Evolutionary conservation across 2,888 invertebrate species (phyloP).

Genomic region (Masnerella sp.): DNA sequence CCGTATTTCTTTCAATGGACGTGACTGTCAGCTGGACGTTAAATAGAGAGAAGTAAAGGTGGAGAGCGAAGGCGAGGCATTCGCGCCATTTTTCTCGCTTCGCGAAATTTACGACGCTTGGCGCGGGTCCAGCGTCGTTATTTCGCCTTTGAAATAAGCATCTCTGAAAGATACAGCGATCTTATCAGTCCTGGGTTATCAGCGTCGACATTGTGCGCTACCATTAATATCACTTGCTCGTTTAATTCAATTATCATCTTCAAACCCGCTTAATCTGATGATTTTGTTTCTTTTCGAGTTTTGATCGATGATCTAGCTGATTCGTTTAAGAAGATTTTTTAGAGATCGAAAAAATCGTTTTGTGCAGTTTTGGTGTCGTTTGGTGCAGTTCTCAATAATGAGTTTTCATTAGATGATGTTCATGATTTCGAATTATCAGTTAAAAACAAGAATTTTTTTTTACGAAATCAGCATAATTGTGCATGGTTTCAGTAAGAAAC

Average conservation of each 20-base stretch:
- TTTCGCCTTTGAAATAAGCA: constrained; percentile 69
- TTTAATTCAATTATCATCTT: constrained; percentile 53
- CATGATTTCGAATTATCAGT: too few relatives aligned
- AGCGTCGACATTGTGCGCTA: constrained; percentile 52
- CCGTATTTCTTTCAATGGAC: constrained; percentile 62
- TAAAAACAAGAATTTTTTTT: too few relatives aligned
- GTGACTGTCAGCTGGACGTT: constrained; percentile 66
- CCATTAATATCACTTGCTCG: constrained; percentile 39
- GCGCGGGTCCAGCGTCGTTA: constrained; percentile 76
- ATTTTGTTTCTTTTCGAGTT: too few relatives aligned
- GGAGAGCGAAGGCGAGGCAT: constrained; percentile 67
- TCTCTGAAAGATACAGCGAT: constrained; percentile 58
- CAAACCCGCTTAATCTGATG: constrained; percentile 13
- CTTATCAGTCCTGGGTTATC: constrained; percentile 59
- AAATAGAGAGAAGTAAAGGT: constrained; percentile 61
- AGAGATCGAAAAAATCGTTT: too few relatives aligned
- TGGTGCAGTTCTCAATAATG: too few relatives aligned
- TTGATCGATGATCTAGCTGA: too few relatives aligned
- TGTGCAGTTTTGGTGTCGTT: too few relatives aligned
- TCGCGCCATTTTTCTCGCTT: constrained; percentile 75
- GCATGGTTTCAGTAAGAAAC: too few relatives aligned
- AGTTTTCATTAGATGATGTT: too few relatives aligned
- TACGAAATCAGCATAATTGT: too few relatives aligned
- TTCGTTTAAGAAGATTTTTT: too few relatives aligned
- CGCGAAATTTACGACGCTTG: constrained; percentile 75